Evolutionary conservation across 2,113 vertebrate species (phyloP).

Genomic region (Agapornis roseicollis): DNA sequence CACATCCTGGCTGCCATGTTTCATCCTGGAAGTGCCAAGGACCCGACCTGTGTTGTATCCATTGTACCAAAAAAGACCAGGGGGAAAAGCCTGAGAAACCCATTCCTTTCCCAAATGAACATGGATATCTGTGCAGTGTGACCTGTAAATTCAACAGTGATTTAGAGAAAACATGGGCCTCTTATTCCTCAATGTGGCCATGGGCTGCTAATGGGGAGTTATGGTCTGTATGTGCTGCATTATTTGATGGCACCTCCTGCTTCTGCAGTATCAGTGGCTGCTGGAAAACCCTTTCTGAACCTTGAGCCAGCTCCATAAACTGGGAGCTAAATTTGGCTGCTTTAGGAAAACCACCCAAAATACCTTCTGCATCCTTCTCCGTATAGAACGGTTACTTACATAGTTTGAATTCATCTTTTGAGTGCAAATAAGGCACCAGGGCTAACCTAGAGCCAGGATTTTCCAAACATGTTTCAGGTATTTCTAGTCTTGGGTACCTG

Average conservation of each 20-base stretch:
- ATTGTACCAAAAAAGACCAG: background rate
- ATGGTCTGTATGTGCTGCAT: rapidly evolving
- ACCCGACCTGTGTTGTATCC: background rate
- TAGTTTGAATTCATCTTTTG: background rate
- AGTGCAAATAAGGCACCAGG: background rate
- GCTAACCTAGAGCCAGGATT: background rate
- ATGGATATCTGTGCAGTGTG: background rate
- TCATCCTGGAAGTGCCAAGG: background rate
- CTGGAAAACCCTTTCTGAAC: background rate
- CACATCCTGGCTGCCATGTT: background rate
- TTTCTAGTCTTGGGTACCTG: background rate
- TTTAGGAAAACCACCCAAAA: background rate
- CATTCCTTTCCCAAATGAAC: background rate
- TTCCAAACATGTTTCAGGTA: background rate
- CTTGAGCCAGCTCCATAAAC: background rate
- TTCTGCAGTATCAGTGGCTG: background rate
- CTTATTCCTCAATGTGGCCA: background rate
- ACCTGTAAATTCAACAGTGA: background rate
- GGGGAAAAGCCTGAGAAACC: background rate
- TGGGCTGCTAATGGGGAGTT: background rate
- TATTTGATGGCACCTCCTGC: background rate
- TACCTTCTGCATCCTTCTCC: background rate
- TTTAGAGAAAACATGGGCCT: background rate
- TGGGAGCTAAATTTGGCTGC: background rate
- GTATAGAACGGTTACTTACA: background rate